Conservation (phyloP, 2,888 invertebrate genomes). For the Uloborus plumipes region DNA sequence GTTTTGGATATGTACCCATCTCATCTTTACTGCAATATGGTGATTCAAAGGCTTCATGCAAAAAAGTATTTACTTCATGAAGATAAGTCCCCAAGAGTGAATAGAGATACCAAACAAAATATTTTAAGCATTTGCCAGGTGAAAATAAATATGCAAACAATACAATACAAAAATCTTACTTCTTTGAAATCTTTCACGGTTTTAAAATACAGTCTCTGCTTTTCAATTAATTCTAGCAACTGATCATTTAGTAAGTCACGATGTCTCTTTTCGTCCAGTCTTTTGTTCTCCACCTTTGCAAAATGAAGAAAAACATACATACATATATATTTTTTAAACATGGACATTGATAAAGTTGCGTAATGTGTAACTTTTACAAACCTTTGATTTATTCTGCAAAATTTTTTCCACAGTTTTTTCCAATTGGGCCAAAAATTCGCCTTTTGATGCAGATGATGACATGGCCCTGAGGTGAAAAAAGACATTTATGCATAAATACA, state of each 20-base stretch:
- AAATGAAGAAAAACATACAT: neutral
- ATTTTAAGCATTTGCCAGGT: too few species aligned
- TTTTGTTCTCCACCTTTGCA: conserved; percentile 75
- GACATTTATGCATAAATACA: neutral
- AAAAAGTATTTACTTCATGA: too few species aligned
- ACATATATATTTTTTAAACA: neutral
- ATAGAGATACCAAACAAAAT: too few species aligned
- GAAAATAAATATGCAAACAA: too few species aligned
- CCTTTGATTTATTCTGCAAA: conserved; percentile 86
- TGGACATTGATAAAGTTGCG: too few species aligned
- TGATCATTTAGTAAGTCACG: conserved; percentile 78
- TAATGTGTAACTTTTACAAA: conserved; percentile 72
- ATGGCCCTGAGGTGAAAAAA: conserved; percentile 79
- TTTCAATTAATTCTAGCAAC: conserved; percentile 75
- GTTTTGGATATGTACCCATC: too few species aligned
- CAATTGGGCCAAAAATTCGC: conserved; percentile 91
- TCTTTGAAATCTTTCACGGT: conserved; percentile 83
- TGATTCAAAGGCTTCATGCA: too few species aligned
- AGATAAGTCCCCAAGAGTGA: too few species aligned
- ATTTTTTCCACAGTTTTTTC: conserved; percentile 90
- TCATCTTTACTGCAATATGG: too few species aligned
- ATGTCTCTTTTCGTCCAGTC: conserved; percentile 79
- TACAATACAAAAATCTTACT: conserved; percentile 65
- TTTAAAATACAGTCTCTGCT: conserved; percentile 82
- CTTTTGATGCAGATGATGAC: conserved; percentile 82